A percentile compares a stretch with the other conserved stretches of the same genome.
Conservation (phyloP, 2,797 vertebrate genomes). For the Garrulus glandarius region DNA sequence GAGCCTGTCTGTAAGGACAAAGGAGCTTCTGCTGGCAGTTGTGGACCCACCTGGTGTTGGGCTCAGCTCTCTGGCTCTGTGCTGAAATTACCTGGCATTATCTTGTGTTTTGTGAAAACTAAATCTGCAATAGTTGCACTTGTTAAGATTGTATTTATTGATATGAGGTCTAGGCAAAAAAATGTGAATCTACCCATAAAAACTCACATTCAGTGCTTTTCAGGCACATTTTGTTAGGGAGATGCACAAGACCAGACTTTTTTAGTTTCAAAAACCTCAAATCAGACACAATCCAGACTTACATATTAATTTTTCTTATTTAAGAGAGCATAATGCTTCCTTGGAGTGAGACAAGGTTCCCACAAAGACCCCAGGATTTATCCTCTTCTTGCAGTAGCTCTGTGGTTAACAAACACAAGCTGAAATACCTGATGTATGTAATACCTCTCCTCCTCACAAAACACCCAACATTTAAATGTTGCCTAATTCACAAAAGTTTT, state of each 20-base stretch:
- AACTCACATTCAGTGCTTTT: not conserved
- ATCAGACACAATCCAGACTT: not conserved
- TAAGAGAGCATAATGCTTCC: not conserved
- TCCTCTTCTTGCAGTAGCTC: not conserved
- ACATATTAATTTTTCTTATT: not conserved
- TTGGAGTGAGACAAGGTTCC: not conserved
- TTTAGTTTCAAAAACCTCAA: not conserved
- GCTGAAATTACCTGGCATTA: not conserved
- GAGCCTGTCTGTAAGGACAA: not conserved
- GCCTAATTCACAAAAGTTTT: constrained; percentile 7
- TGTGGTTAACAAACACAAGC: not conserved
- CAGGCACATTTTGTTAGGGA: not conserved
- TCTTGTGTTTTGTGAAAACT: not conserved
- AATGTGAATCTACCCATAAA: not conserved
- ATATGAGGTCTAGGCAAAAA: not conserved
- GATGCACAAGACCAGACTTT: not conserved
- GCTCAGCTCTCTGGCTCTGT: not conserved
- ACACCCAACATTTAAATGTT: not conserved
- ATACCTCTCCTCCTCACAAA: not conserved
- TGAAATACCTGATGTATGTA: not conserved
- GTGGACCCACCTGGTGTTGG: not conserved
- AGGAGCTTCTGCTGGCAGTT: not conserved
- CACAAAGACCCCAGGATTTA: not conserved
- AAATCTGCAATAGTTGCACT: not conserved
- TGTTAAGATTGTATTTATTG: not conserved